Evolutionary conservation across 2,888 invertebrate genomes (phyloP).

Genomic region (Meiosimyza platycephala): DNA sequence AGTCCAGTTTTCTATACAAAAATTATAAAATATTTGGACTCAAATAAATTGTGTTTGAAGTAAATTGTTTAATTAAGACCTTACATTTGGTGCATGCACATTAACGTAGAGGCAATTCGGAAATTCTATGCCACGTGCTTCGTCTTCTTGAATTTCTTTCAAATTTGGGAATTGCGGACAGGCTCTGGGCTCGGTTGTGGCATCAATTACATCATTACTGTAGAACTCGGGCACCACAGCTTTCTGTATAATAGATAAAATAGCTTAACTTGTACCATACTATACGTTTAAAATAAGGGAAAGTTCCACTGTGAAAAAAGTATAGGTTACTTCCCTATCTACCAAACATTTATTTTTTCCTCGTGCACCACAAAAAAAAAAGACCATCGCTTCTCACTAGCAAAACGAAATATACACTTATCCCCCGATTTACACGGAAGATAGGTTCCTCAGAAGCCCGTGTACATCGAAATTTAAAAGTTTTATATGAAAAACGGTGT

Average conservation of each 20-base stretch:
- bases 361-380: too few relatives aligned
- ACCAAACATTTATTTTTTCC: too few relatives aligned
- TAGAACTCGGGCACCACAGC: constrained; percentile 37
- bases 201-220: constrained; percentile 50
- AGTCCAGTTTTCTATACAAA: constrained; percentile 45
- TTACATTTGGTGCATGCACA: constrained; percentile 58
- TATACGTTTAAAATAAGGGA: too few relatives aligned
- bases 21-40: background rate
- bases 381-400: too few relatives aligned
- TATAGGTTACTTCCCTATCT: too few relatives aligned
- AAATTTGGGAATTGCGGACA: constrained; percentile 63
- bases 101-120: constrained; percentile 63
- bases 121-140: constrained; percentile 55
- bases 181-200: constrained; percentile 52
- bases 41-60: background rate
- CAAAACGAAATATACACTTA: too few relatives aligned
- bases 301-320: too few relatives aligned
- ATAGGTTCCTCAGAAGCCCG: too few relatives aligned
- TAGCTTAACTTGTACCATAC: too few relatives aligned
- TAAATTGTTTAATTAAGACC: constrained; percentile 17
- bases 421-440: too few relatives aligned
- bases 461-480: too few relatives aligned
- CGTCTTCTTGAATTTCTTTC: constrained; percentile 49
- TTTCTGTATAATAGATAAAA: constrained; percentile 36
- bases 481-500: too few relatives aligned